These are phyloP conservation scores for Agraylea sexmaculata DNA, from an alignment of 1,140 invertebrate genomes.

Conservation along the genomic window DNA sequence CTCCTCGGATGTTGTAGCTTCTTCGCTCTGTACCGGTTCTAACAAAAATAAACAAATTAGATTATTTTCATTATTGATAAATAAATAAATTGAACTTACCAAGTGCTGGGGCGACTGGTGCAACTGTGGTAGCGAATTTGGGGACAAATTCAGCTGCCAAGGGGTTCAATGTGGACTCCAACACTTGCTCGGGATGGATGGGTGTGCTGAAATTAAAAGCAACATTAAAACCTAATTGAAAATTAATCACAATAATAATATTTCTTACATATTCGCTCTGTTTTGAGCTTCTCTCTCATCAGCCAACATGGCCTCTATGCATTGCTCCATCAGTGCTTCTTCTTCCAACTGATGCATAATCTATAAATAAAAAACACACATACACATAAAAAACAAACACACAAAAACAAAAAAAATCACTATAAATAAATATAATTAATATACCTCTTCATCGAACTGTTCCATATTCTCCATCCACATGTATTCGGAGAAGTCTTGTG, in stretches of 20 bases:
- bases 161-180: constrained; percentile 60
- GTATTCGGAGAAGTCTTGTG: constrained; percentile 69
- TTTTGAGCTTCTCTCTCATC: constrained; percentile 44
- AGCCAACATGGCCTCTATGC: constrained; percentile 70
- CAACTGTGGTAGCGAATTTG: constrained; percentile 17
- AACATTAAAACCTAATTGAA: constrained; percentile 3
- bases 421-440: constrained; percentile 1
- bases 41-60: too few relatives aligned
- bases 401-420: not conserved
- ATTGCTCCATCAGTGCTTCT: constrained; percentile 77
- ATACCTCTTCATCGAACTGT: constrained; percentile 76
- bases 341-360: constrained; percentile 76
- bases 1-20: not conserved
- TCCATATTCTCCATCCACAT: constrained; percentile 89
- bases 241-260: constrained; percentile 7
- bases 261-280: constrained; percentile 30
- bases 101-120: constrained; percentile 6
- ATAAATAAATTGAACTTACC: too few relatives aligned
- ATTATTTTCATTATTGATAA: too few relatives aligned
- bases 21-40: too few relatives aligned
- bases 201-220: constrained; percentile 24
- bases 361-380: constrained; percentile 32
- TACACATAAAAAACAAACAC: not conserved
- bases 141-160: constrained; percentile 69
- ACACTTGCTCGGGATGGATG: constrained; percentile 31